Evolutionary conservation across 2,888 invertebrate genomes (phyloP).

Genomic region (Apamea monoglypha): DNA sequence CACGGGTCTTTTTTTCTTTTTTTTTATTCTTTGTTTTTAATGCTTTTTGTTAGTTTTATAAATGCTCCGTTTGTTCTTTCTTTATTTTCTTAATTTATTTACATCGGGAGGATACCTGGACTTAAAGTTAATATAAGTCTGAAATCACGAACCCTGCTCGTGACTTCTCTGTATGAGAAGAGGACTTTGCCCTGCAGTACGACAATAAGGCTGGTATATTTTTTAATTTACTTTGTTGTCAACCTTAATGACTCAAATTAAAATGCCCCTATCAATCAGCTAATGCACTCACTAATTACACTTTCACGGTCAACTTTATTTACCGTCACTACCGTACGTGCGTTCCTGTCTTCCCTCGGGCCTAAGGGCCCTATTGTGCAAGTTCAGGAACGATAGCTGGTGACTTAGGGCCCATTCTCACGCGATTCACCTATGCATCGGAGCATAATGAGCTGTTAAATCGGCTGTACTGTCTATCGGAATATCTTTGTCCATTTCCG

Average conservation of each 20-base stretch:
- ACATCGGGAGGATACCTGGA: background rate
- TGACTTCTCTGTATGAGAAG: background rate
- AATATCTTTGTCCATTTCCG: slow-evolving; percentile 65
- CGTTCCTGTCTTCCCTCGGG: slow-evolving; percentile 63
- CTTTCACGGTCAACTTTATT: slow-evolving; percentile 54
- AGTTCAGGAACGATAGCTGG: slow-evolving; percentile 52
- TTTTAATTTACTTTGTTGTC: background rate
- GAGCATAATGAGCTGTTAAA: slow-evolving; percentile 62
- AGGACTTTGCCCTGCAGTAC: background rate
- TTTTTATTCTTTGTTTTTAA: too few species aligned
- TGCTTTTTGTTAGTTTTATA: too few species aligned
- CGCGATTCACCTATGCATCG: slow-evolving; percentile 61
- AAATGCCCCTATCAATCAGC: slow-evolving; percentile 58
- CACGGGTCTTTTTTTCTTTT: background rate
- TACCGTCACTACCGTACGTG: slow-evolving; percentile 49
- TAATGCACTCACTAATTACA: slow-evolving; percentile 63
- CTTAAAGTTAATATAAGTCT: background rate
- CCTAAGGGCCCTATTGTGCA: slow-evolving; percentile 53
- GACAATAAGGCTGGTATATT: background rate
- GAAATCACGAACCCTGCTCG: background rate
- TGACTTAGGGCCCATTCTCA: slow-evolving; percentile 64
- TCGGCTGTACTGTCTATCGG: slow-evolving; percentile 61
- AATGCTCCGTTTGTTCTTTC: too few species aligned
- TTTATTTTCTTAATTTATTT: background rate
- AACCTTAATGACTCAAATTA: background rate